Evolutionary conservation across 2,113 vertebrate species (phyloP), one percentile per base, ranked within the genome.

Genomic region (Microcebus jonahi): DNA sequence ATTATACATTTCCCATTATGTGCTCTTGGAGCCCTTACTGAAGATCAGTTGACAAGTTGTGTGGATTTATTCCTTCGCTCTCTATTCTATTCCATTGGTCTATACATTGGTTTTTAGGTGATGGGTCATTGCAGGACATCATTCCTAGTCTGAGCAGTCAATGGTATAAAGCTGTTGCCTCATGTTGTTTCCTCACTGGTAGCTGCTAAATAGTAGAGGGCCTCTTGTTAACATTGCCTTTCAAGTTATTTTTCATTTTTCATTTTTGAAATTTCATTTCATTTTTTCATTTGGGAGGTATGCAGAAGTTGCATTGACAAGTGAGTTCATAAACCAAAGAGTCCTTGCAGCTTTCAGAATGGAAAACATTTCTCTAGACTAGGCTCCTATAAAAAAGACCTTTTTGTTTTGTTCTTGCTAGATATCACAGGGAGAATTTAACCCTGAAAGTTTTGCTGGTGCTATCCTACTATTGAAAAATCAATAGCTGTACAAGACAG

Each of bases 401-500:
- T 45, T 3, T 96, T 90, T 84, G 7, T 45, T 45, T 85, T n/a
- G 50, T 87, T 45, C 48, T 93, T 91, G 29, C 39, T 57, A 42
- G 63, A 67, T 87, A 3, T 31, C 77, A 14, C 59, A 88, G 53
- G 70, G 53, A 97, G 53, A 87, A 55, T 45, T 85, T 59, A 95
- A 42, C 57, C 59, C 87, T 77, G 75, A 80, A 92, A 95, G 75
- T 70, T 92, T 95, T 94, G 34, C 83, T 89, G 65, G 83, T 91
- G 39, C 75, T 90, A 21, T 90, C 27, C 53, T 90, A 7, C 57
- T 92, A 93, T 23, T 91, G 84, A 67, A 93, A 97, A 93, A 97
- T 97, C 96, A 96, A 96, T 96, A 95, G 31, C 80, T 96, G 92
- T 76, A 95, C 13, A 55, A 91, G 80, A 87, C 76, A 88, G 70